Evolutionary conservation across 1,140 invertebrate species (phyloP), one percentile per base, ranked within the genome.

Genomic region (Drosophila sp.): DNA sequence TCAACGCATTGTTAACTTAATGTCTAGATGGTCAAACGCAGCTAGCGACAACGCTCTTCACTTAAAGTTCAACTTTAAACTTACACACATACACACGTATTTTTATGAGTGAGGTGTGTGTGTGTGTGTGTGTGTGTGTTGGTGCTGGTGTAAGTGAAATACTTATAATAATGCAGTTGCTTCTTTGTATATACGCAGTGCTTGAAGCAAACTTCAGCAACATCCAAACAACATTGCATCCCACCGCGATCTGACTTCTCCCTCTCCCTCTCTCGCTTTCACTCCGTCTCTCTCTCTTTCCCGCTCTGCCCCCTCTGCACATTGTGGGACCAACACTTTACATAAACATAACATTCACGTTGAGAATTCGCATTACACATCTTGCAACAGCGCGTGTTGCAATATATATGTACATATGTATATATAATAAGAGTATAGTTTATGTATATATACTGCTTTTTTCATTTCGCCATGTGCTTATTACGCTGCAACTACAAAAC

Each of bases 311-410:
- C 51, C 36, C 38, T 21, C 11, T 29, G 13, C 48, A 58, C 67
- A 80, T 77, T 84, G 77, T 80, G 81, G 73, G 73, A 81, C 59
- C 65, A 65, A 83, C 83, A 89, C 83, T 87, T 87, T 87, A 89
- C 82, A 87, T 87, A 87, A 87, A 87, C 82, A 87, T 87, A 89
- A 89, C 83, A 87, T 87, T 89, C 82, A 89, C 82, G 82, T 87
- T 64, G 79, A 76, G 83, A 64, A 89, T 87, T 87, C 82, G 72
- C 78, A 82, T 87, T 89, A 87, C 78, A 87, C 75, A 82, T 82
- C 83, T 82, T 54, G 67, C 71, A 57, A 71, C 69, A 61, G 74
- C 63, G 76, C 76, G 67, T 63, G 61, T 54, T 66, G 75, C 79
- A 73, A 81, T 14, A 51, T 4, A 45, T 7, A 54, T 11, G 53